phyloP scores from a whole-genome alignment of 2,888 invertebrate species.

The Polia nebulosa region DNA sequence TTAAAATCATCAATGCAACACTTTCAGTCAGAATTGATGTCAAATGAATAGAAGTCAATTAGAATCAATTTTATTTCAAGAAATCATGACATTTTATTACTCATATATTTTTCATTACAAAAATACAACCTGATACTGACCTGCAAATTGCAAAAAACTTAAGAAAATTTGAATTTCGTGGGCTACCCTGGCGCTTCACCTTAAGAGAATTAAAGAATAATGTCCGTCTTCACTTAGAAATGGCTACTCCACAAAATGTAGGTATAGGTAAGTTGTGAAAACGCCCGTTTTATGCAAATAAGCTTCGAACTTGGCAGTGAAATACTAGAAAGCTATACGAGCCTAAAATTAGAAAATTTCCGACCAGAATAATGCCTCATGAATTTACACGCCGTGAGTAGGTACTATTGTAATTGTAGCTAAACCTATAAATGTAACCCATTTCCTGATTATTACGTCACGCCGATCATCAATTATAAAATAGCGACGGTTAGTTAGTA shows the following conservation, averaged over 20 bases:
- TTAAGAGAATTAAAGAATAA: not conserved
- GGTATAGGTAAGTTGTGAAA: not conserved
- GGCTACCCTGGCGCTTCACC: no score
- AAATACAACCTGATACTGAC: no score
- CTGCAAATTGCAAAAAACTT: no score
- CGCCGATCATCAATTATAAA: constrained; percentile 26
- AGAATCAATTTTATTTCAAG: no score
- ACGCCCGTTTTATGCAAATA: not conserved
- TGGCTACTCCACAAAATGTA: not conserved
- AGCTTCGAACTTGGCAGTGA: not conserved
- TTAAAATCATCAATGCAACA: no score
- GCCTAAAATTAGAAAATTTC: constrained; percentile 10
- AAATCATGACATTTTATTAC: no score
- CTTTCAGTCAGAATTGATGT: no score
- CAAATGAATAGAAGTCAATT: no score
- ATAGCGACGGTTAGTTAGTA: constrained; percentile 12
- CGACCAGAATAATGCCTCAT: not conserved
- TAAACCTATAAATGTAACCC: not conserved
- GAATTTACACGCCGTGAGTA: no score
- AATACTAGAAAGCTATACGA: not conserved
- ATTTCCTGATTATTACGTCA: constrained; percentile 25
- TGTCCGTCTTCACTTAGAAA: not conserved
- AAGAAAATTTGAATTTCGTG: no score
- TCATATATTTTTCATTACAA: no score
- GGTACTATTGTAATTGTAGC: constrained; percentile 6